Evolutionary conservation across 2,113 vertebrate species (phyloP).

Genomic region (Ardeotis arabs): DNA sequence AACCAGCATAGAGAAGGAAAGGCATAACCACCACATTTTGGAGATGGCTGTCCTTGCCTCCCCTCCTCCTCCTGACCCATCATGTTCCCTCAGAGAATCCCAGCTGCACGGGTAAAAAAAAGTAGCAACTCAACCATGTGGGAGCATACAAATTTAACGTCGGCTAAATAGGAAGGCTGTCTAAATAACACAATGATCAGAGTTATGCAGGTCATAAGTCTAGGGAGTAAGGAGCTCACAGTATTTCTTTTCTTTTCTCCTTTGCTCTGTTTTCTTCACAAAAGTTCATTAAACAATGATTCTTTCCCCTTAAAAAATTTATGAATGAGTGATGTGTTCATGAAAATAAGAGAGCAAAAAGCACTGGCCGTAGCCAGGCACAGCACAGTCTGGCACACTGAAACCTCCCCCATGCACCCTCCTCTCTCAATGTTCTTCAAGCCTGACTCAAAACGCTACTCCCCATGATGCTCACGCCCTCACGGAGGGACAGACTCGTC

Average conservation of each 20-base stretch:
- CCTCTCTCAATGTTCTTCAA: background rate
- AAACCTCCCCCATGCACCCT: fast-evolving
- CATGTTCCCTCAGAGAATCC: conserved; percentile 46
- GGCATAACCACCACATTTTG: background rate
- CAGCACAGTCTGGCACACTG: background rate
- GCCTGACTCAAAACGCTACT: background rate
- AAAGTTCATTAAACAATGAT: conserved; percentile 62
- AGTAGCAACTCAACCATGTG: conserved; percentile 33
- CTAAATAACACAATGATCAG: conserved; percentile 31
- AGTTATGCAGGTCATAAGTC: conserved; percentile 51
- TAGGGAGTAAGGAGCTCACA: conserved; percentile 18
- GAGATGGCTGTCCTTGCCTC: conserved; percentile 12
- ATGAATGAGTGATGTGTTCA: background rate
- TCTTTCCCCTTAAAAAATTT: conserved; percentile 28
- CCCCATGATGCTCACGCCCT: background rate
- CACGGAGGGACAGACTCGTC: background rate
- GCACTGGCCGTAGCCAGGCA: background rate
- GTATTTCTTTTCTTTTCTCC: background rate
- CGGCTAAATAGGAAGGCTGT: conserved; percentile 35
- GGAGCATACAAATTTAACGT: conserved; percentile 66
- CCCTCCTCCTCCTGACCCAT: conserved; percentile 39
- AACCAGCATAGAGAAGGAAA: background rate
- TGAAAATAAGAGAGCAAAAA: conserved; percentile 40
- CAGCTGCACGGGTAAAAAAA: conserved; percentile 26
- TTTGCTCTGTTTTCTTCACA: background rate